phyloP scores from a whole-genome alignment of 2,113 vertebrate genomes.

The Catharus bicknelli region DNA sequence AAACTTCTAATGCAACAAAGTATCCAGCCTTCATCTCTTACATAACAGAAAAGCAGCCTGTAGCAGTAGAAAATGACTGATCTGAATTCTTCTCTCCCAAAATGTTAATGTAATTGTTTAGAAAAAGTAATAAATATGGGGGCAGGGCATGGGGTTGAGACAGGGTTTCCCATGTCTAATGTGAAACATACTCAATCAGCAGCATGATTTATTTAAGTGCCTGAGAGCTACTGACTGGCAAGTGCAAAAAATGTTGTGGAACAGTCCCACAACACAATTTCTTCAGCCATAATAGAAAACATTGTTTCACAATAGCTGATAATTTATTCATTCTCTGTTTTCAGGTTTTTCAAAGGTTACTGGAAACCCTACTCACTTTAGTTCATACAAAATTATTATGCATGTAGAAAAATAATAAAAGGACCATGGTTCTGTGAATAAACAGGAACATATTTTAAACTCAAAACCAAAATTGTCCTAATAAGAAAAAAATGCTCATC shows the following conservation, averaged over 20 bases:
- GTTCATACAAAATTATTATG: neutral
- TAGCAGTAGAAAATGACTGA: neutral
- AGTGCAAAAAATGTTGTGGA: neutral
- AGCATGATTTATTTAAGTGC: neutral
- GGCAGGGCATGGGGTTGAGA: rapidly evolving
- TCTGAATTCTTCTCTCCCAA: neutral
- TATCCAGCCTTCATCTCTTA: neutral
- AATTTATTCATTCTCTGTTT: neutral
- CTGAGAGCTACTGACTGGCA: neutral
- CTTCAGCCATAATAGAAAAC: neutral
- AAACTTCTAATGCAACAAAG: neutral
- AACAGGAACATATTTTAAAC: neutral
- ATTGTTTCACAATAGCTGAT: neutral
- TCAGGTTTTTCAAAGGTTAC: neutral
- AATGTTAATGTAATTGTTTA: neutral
- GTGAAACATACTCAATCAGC: neutral
- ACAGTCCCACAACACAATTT: neutral
- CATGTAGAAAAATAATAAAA: neutral
- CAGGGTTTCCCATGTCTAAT: neutral
- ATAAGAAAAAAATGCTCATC: neutral
- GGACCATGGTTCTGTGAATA: neutral
- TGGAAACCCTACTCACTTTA: neutral
- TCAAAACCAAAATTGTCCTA: neutral
- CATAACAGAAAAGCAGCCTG: neutral
- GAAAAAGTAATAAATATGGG: neutral